Evolutionary conservation across 2,113 vertebrate species (phyloP).

Genomic region (Gulo gulo): DNA sequence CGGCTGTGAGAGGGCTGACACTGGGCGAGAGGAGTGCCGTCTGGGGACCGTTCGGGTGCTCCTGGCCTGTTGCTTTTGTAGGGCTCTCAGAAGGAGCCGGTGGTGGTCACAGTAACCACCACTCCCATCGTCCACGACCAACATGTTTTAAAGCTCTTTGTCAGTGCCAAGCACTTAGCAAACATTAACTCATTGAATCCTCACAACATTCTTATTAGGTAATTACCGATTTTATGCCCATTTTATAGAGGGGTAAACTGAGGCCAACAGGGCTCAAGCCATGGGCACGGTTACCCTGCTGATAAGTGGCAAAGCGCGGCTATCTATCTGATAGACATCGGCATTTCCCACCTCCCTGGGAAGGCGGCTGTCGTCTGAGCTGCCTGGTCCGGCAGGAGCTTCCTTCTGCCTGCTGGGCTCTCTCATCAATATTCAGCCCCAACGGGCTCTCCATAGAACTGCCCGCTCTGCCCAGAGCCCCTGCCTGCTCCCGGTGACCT

Average conservation of each 20-base stretch:
- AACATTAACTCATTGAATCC: background rate
- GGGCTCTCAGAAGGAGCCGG: background rate
- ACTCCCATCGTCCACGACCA: background rate
- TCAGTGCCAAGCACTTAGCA: background rate
- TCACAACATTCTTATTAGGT: background rate
- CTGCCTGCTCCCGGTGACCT: background rate
- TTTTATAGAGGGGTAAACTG: background rate
- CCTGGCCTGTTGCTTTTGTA: background rate
- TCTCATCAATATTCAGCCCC: background rate
- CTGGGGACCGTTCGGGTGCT: background rate
- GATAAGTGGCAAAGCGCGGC: background rate
- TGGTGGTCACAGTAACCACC: background rate
- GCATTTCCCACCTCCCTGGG: background rate
- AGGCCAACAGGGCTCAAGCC: background rate
- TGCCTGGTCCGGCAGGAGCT: background rate
- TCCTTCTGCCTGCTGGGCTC: background rate
- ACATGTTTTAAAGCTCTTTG: background rate
- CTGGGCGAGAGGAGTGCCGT: accelerated
- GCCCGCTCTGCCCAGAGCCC: accelerated
- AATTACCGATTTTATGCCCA: background rate
- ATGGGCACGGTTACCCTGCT: background rate
- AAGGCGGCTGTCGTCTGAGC: background rate
- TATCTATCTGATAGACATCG: background rate
- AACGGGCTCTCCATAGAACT: accelerated
- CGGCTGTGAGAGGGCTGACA: background rate